A percentile compares a stretch with the other conserved stretches of the same genome.
phyloP scores from a whole-genome alignment of 1,140 invertebrate genomes.

The Brachionus asplanchnoidis region DNA sequence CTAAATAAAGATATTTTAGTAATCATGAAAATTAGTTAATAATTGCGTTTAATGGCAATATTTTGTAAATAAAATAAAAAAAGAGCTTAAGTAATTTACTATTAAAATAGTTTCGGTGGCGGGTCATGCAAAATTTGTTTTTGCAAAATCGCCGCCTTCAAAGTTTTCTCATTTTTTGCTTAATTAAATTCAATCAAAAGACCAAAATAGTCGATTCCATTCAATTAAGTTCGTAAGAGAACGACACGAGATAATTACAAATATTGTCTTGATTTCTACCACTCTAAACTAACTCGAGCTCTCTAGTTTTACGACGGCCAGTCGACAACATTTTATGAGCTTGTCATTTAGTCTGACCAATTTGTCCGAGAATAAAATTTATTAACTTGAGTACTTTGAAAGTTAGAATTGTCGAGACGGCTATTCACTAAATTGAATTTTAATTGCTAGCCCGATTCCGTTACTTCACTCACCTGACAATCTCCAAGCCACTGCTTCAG shows the following conservation, averaged over 20 bases:
- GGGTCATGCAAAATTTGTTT: not conserved
- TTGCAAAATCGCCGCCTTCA: not conserved
- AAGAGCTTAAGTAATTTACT: not conserved
- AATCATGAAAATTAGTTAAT: slow-evolving; percentile 5
- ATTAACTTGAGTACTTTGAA: not conserved
- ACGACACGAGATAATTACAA: not conserved
- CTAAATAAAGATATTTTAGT: not conserved
- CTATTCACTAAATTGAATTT: not conserved
- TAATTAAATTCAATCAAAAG: not conserved
- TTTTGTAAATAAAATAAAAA: not conserved
- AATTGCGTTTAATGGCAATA: not conserved
- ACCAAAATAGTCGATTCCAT: not conserved
- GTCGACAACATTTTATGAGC: not conserved
- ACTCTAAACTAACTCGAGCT: not conserved
- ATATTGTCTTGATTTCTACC: not conserved
- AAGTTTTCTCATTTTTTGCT: slow-evolving; percentile 3
- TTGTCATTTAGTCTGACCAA: not conserved
- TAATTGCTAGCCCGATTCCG: not conserved
- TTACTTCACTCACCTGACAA: not conserved
- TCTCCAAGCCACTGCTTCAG: not conserved
- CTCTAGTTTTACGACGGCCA: not conserved
- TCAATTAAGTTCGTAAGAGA: not conserved
- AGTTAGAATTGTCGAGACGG: not conserved
- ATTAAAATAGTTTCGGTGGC: not conserved
- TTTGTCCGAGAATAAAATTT: slow-evolving; percentile 6